Evolutionary conservation across 1,140 invertebrate genomes (phyloP), one percentile per base, ranked within the genome.

Genomic region (Euglossa dilemma): DNA sequence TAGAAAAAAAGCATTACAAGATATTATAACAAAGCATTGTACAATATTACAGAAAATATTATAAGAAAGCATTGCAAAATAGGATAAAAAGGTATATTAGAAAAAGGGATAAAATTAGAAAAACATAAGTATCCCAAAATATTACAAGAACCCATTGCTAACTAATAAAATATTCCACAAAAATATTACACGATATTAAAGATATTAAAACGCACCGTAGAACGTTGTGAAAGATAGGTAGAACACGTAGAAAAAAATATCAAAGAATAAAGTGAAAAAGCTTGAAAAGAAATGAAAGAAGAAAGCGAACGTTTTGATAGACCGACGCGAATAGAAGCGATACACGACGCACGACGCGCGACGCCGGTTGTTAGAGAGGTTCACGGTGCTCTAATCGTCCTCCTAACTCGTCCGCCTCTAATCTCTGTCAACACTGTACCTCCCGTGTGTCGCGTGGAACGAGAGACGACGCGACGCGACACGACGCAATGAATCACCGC

Each of bases 381-480:
- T 64, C 45, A 7, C 25, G 18, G 18, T 52, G 12, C 6, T 76
- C 12, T 54, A 64, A 52, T 76, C 47, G 59, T 45, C 23, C 20
- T 36, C 6, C 23, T 7, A 20, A 76, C 52, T 20, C 14, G 23
- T 14, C 11, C 47, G 12, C 25, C 36, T 76, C n/a, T 52, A 76
- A 64, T 76, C 28, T 76, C 59, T 64, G 74, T 64, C 74, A 76
- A 76, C 59, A 76, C 20, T 52, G 36, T 20, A 45, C 45, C 18
- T 12, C 2, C 14, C 11, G 36, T 50, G 11, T 9, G n/a, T 75
- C 70, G 73, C 52, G 36, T 67, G 71, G 45, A 63, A 43, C 2
- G 5, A 36, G 9, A 36, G 9, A 28, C 28, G 9, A 6, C 43
- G 6, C 23, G n/a, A 45, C 20, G 20, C 43, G 70, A 57, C 36